A percentile compares a stretch with the other conserved stretches of the same genome.
Evolutionary conservation across 2,888 invertebrate genomes (phyloP).

Genomic region (Cheilosia impressa): DNA sequence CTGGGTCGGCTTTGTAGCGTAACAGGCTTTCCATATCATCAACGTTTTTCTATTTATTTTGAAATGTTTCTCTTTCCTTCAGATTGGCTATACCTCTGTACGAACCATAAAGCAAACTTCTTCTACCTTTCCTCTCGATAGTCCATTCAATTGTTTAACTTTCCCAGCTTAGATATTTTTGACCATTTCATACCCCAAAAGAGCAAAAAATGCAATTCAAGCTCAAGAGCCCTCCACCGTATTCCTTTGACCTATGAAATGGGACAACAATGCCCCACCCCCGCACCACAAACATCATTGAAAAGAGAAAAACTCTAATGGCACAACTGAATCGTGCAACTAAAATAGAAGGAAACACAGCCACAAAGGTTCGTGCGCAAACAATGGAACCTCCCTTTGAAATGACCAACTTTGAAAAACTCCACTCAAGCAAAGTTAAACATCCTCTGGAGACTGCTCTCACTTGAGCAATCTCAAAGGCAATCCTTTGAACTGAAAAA

Average conservation of each 20-base stretch:
- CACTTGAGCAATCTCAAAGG: conserved; percentile 11
- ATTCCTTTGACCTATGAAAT: conserved; percentile 41
- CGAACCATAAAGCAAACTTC: neutral
- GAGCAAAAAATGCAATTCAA: neutral
- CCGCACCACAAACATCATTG: neutral
- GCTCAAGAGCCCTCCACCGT: neutral
- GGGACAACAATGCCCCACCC: conserved; percentile 16
- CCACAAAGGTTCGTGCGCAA: conserved; percentile 19
- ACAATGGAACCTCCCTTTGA: conserved; percentile 35
- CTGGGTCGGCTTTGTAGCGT: too few species aligned
- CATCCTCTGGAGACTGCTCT: conserved; percentile 41
- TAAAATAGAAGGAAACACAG: conserved; percentile 1
- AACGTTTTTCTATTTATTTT: too few species aligned
- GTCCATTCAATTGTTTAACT: too few species aligned
- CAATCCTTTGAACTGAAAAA: neutral
- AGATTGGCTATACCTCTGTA: too few species aligned
- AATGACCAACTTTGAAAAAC: conserved; percentile 62
- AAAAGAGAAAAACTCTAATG: conserved; percentile 27
- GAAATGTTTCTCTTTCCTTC: too few species aligned
- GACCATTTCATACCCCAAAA: neutral
- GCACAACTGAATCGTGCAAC: conserved; percentile 47
- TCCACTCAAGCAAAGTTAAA: conserved; percentile 57
- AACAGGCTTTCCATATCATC: too few species aligned
- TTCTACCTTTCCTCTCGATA: too few species aligned
- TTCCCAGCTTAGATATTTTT: neutral